A percentile compares a stretch with the other conserved stretches of the same genome.
Evolutionary conservation across 2,113 vertebrate species (phyloP).

Genomic region (Tylochromis polylepis): DNA sequence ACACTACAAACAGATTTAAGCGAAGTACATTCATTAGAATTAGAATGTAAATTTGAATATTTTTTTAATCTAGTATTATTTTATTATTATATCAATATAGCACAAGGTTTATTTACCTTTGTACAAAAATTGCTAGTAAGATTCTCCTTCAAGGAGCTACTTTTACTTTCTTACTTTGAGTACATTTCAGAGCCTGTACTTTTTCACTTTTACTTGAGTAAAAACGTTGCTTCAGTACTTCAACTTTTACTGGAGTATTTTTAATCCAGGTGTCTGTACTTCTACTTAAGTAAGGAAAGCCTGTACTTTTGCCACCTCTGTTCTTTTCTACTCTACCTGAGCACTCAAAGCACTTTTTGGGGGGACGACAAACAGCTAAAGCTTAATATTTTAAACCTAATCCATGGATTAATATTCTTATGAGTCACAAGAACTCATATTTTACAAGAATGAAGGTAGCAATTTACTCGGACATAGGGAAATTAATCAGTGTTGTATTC

Average conservation of each 20-base stretch:
- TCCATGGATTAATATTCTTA: neutral
- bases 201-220: neutral
- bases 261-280: neutral
- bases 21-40: no score
- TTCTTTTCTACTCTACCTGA: neutral
- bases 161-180: no score
- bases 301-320: neutral
- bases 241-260: neutral
- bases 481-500: neutral
- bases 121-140: no score
- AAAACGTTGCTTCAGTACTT: rapidly evolving
- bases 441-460: neutral
- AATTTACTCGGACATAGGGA: neutral
- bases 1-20: no score
- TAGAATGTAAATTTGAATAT: no score
- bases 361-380: neutral
- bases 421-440: neutral
- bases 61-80: no score
- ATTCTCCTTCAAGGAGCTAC: no score
- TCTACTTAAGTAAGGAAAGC: neutral
- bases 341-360: neutral
- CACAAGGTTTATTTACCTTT: no score
- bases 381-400: neutral
- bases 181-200: no score
- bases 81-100: no score